These are phyloP conservation scores for Pithecia hirsuta DNA, from an alignment of 2,797 vertebrate genomes.

Conservation along the genomic window DNA sequence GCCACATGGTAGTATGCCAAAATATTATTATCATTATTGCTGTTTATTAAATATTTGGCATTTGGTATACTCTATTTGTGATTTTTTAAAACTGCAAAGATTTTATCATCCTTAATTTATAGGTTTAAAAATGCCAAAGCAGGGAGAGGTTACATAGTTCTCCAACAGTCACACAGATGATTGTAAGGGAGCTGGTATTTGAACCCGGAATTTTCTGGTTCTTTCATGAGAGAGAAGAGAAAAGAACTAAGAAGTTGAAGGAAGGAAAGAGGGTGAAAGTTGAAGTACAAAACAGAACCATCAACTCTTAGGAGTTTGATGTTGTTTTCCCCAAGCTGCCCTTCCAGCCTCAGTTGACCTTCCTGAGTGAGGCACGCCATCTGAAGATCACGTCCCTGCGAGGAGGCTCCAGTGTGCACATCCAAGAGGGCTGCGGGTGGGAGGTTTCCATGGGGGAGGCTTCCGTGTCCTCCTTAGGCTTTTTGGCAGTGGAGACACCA, in stretches of 20 bases:
- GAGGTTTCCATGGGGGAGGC: neutral
- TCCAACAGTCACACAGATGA: neutral
- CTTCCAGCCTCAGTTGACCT: neutral
- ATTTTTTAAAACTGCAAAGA: slow-evolving; percentile 12
- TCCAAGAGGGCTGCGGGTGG: neutral
- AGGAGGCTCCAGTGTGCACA: neutral
- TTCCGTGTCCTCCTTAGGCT: neutral
- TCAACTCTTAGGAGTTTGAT: neutral
- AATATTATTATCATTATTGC: neutral
- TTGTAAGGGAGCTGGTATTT: neutral
- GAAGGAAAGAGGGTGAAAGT: neutral
- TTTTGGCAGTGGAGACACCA: slow-evolving; percentile 32
- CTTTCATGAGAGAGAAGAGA: neutral
- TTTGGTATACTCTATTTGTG: neutral
- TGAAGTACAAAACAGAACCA: neutral
- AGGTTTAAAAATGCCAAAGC: neutral
- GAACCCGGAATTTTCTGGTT: neutral
- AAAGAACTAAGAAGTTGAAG: neutral
- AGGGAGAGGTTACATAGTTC: neutral
- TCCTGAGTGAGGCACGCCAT: neutral
- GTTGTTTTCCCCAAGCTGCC: neutral
- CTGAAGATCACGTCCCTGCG: neutral
- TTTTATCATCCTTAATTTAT: neutral
- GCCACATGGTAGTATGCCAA: neutral
- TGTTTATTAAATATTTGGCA: slow-evolving; percentile 5